These are phyloP conservation scores for Cyanoramphus novaezelandiae DNA, from an alignment of 2,113 vertebrate species.

Conservation along the genomic window DNA sequence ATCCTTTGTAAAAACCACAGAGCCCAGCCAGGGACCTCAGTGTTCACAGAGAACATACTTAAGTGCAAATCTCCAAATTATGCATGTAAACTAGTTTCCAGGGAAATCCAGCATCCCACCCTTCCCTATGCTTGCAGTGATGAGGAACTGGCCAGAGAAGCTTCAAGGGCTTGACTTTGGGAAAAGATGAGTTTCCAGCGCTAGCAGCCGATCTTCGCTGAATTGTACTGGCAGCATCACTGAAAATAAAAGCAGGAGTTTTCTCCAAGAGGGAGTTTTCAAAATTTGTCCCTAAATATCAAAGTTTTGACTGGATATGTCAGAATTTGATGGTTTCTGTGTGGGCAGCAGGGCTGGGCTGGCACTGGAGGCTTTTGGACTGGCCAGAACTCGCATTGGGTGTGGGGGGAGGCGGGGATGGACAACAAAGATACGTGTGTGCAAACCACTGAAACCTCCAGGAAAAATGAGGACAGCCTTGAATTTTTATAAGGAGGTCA, in stretches of 20 bases:
- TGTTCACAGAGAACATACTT: not conserved
- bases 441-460: not conserved
- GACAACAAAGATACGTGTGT: slow-evolving; percentile 12
- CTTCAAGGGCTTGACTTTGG: not conserved
- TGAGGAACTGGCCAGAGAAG: not conserved
- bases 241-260: not conserved
- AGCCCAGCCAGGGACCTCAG: not conserved
- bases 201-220: not conserved
- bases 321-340: not conserved
- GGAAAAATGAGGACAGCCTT: slow-evolving; percentile 23
- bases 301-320: not conserved
- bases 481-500: slow-evolving; percentile 46
- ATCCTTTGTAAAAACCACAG: slow-evolving; percentile 21
- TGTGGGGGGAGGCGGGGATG: not conserved
- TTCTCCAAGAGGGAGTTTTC: not conserved
- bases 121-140: not conserved
- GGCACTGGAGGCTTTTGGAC: not conserved
- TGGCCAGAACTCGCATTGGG: not conserved
- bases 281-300: not conserved
- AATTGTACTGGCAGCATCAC: not conserved
- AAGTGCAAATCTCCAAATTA: not conserved
- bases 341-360: not conserved
- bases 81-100: not conserved
- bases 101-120: not conserved
- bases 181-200: not conserved